These are phyloP conservation scores for Itoplectis maculator DNA, from an alignment of 2,888 invertebrate species.

Conservation along the genomic window DNA sequence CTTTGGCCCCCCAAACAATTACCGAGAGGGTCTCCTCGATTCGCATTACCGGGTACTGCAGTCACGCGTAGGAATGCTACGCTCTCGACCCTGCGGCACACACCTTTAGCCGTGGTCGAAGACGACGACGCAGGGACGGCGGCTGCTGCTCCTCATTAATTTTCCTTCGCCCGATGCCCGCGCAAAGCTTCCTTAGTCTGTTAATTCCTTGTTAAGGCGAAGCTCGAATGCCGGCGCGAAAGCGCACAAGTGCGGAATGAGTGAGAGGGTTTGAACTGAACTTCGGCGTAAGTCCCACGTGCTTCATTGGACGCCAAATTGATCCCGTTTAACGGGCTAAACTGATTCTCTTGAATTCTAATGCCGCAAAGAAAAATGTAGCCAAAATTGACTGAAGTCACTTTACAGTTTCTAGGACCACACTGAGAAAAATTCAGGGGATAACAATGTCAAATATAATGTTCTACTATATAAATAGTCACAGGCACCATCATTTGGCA, in stretches of 20 bases:
- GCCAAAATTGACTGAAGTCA: no score
- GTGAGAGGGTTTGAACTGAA: background rate
- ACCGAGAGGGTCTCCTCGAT: slow-evolving; percentile 34
- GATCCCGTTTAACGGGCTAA: background rate
- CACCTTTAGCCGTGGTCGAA: background rate
- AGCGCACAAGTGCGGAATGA: background rate
- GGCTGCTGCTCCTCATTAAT: slow-evolving; percentile 3
- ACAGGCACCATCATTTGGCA: no score
- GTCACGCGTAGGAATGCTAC: slow-evolving; percentile 27
- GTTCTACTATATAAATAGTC: no score
- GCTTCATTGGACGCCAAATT: slow-evolving; percentile 11
- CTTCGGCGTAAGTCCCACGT: background rate
- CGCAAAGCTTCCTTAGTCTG: background rate
- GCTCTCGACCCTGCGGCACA: background rate
- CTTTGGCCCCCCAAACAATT: slow-evolving; percentile 44
- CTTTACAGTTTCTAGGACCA: no score
- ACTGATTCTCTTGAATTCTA: no score
- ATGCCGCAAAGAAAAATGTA: no score
- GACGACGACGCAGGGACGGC: no score
- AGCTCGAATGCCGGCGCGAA: background rate
- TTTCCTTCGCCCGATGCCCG: background rate
- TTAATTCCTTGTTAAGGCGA: background rate
- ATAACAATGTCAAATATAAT: no score
- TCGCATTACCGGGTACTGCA: slow-evolving; percentile 38
- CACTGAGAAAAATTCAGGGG: no score